Conservation (phyloP, 2,888 invertebrate genomes). For the Cataglyphis albicans region DNA sequence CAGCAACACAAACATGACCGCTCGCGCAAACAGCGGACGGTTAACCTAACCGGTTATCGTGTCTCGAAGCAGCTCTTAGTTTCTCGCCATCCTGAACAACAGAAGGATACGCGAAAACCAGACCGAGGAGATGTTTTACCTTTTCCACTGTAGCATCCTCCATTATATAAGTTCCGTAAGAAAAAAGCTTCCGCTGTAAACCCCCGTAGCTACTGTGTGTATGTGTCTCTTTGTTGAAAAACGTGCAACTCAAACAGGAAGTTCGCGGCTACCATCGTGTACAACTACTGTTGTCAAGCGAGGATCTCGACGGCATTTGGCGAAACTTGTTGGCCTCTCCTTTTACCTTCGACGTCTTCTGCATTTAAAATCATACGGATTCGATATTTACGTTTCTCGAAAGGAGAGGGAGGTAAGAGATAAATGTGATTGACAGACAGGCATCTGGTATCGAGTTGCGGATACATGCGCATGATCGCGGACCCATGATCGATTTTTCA, state of each 20-base stretch:
- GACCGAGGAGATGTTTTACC: constrained; percentile 71
- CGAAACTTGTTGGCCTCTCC: background rate
- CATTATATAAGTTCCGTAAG: constrained; percentile 77
- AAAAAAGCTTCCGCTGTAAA: constrained; percentile 76
- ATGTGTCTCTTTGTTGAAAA: constrained; percentile 76
- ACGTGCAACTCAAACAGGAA: constrained; percentile 83
- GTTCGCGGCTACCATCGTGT: constrained; percentile 60
- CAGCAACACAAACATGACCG: constrained; percentile 1
- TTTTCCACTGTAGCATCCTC: constrained; percentile 78
- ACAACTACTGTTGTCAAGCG: constrained; percentile 61
- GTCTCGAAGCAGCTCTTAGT: background rate
- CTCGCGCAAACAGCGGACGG: constrained; percentile 36
- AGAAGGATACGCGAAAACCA: background rate
- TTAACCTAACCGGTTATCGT: constrained; percentile 45
- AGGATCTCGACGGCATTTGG: constrained; percentile 46
- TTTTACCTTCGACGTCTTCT: background rate
- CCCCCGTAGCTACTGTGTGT: constrained; percentile 74
- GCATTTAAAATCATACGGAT: background rate
- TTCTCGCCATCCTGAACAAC: background rate
- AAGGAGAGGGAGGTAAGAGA: too few relatives aligned
- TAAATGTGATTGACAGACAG: background rate
- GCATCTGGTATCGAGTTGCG: background rate
- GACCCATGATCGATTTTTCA: constrained; percentile 19
- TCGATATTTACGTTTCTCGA: background rate
- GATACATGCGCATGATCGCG: constrained; percentile 24